Conservation (phyloP, 2,888 invertebrate genomes). For the Podabrus alpinus region DNA sequence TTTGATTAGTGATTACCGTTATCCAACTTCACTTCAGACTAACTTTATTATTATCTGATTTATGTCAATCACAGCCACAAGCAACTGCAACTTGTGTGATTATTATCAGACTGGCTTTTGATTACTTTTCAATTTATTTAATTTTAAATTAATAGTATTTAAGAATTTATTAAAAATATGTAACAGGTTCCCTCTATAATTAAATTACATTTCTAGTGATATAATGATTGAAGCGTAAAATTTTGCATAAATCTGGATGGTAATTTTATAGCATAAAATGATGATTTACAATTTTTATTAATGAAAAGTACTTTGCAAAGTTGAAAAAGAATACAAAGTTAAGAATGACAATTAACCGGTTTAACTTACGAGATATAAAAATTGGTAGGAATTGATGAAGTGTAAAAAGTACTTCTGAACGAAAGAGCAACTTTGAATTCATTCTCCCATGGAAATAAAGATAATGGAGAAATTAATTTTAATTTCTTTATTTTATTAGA, state of each 20-base stretch:
- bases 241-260: not conserved
- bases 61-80: conserved; percentile 20
- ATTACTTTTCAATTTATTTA: conserved; percentile 21
- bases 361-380: not conserved
- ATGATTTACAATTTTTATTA: not conserved
- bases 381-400: too few relatives aligned
- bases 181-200: not conserved
- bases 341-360: not conserved
- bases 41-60: conserved; percentile 26
- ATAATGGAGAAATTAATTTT: too few relatives aligned
- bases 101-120: conserved; percentile 20
- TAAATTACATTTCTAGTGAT: not conserved
- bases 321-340: not conserved
- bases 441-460: too few relatives aligned
- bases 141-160: conserved; percentile 6
- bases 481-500: too few relatives aligned
- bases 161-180: not conserved
- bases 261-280: not conserved
- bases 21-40: conserved; percentile 27
- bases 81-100: conserved; percentile 15
- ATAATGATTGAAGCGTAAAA: not conserved
- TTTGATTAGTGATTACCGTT: conserved; percentile 27
- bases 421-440: too few relatives aligned
- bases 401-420: too few relatives aligned
- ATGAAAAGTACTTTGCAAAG: not conserved